phyloP scores from a whole-genome alignment of 2,113 vertebrate species.

The Halichoerus grypus region DNA sequence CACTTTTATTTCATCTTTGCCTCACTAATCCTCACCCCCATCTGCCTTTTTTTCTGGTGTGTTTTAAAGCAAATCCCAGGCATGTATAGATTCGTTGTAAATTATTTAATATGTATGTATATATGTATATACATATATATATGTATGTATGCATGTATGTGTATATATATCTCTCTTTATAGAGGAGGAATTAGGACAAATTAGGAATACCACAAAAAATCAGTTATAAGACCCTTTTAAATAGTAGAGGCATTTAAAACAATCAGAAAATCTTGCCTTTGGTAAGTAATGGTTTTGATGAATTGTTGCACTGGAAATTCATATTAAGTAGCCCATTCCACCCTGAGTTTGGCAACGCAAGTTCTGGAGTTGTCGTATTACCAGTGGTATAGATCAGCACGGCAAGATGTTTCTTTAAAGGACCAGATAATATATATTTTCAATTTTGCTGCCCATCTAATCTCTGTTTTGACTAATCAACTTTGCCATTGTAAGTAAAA shows the following conservation, averaged over 20 bases:
- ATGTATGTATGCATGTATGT: no score
- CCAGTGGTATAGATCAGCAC: no score
- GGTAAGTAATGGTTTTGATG: background rate
- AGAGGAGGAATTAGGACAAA: background rate
- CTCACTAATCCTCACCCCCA: background rate
- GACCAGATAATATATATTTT: background rate
- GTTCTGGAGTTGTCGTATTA: background rate
- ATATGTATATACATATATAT: background rate
- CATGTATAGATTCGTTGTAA: background rate
- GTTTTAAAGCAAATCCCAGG: slow-evolving; percentile 50
- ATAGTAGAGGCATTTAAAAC: background rate
- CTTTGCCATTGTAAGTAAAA: background rate
- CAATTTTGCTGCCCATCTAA: background rate
- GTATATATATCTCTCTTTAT: background rate
- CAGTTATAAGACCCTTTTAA: background rate
- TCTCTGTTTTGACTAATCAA: background rate
- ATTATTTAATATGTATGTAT: background rate
- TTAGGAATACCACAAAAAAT: background rate
- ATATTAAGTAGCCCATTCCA: background rate
- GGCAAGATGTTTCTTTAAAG: background rate
- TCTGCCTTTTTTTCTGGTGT: background rate
- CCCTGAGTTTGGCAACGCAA: background rate
- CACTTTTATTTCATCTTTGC: background rate
- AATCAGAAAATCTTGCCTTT: background rate
- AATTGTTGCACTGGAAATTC: fast-evolving